Conservation (phyloP, 2,113 vertebrate genomes). For the Ailurus styani region DNA sequence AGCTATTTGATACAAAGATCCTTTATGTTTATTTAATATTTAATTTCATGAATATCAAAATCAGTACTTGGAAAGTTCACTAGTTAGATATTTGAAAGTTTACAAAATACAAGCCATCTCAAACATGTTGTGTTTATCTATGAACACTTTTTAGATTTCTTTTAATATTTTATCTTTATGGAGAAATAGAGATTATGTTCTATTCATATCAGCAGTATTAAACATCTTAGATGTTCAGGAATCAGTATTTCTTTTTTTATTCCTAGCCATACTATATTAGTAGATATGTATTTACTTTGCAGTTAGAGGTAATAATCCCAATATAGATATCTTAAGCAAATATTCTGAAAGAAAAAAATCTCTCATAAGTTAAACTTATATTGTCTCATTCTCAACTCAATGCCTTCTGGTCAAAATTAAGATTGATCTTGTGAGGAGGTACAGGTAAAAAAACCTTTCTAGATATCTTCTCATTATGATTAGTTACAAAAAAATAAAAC, state of each 20-base stretch:
- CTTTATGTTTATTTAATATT: neutral
- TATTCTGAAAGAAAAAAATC: neutral
- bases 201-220: neutral
- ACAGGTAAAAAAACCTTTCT: neutral
- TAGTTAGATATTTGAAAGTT: slow-evolving; percentile 3
- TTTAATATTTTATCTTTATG: neutral
- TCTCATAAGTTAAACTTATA: neutral
- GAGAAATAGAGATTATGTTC: neutral
- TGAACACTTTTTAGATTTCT: slow-evolving; percentile 11
- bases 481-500: slow-evolving; percentile 1
- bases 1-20: neutral
- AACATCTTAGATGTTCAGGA: neutral
- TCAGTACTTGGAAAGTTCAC: neutral
- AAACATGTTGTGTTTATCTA: slow-evolving; percentile 5
- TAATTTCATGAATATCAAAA: slow-evolving; percentile 32
- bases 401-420: slow-evolving; percentile 31
- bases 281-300: neutral
- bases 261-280: neutral
- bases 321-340: slow-evolving; percentile 1
- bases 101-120: neutral
- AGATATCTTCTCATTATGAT: neutral
- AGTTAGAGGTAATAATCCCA: neutral
- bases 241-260: slow-evolving; percentile 19
- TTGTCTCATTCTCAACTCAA: neutral
- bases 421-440: neutral